Evolutionary conservation across 35 echinoderm and acorn worm species (phyloP).

Genomic region (Apostichopus parvimensis): DNA sequence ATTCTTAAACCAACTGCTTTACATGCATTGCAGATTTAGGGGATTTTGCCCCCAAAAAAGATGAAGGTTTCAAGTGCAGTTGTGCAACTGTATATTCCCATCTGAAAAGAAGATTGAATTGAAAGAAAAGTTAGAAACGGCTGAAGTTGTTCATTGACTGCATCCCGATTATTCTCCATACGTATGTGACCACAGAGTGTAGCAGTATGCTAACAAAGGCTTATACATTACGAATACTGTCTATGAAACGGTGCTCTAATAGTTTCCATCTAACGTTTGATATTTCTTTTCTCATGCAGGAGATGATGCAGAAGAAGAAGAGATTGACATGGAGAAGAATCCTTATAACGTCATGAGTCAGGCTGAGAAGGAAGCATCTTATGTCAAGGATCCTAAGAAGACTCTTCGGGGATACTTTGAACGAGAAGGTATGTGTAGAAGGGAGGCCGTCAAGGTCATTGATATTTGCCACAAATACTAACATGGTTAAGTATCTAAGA

Average conservation of each 20-base stretch:
- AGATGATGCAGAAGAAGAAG: slow-evolving; percentile 65
- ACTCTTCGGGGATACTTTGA: slow-evolving; percentile 95
- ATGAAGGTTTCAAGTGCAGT: too few relatives aligned
- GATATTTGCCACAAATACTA: neutral
- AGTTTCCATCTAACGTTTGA: too few relatives aligned
- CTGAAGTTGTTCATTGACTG: too few relatives aligned
- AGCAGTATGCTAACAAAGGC: neutral
- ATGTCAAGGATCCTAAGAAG: slow-evolving; percentile 96
- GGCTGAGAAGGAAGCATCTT: slow-evolving; percentile 83
- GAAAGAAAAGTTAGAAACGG: too few relatives aligned
- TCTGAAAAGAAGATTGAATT: too few relatives aligned
- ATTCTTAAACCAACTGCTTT: neutral
- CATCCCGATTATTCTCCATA: too few relatives aligned
- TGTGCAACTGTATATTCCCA: too few relatives aligned
- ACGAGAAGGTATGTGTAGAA: slow-evolving; percentile 77
- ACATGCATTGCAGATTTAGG: neutral
- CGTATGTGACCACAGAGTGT: too few relatives aligned
- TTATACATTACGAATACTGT: too few relatives aligned
- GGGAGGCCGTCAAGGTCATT: neutral
- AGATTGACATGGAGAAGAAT: slow-evolving; percentile 64
- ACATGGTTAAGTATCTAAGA: neutral
- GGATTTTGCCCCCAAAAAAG: too few relatives aligned
- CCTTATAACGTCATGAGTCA: slow-evolving; percentile 66
- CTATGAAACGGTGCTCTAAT: too few relatives aligned
- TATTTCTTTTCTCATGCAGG: slow-evolving; percentile 37